Percentiles rank a stretch among this genome's conserved stretches.
phyloP scores from a whole-genome alignment of 2,797 vertebrate genomes.

The Babyrousa celebensis region DNA sequence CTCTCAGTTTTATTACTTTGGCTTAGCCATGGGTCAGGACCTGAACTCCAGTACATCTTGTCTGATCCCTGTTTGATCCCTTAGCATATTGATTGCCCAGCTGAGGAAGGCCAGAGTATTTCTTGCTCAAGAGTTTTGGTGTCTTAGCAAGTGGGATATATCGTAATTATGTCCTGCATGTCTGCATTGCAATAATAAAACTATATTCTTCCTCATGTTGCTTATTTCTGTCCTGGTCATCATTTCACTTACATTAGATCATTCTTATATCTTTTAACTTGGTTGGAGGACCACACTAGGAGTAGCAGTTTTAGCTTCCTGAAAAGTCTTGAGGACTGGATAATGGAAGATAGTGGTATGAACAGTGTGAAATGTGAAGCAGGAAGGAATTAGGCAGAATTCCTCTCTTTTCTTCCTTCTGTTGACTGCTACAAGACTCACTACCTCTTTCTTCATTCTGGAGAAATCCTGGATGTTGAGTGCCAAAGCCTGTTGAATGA shows the following conservation, averaged over 20 bases:
- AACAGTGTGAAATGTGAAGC: background rate
- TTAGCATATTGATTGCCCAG: background rate
- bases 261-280: background rate
- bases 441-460: background rate
- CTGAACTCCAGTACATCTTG: background rate
- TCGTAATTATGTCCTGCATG: background rate
- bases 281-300: background rate
- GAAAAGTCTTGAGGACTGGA: background rate
- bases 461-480: background rate
- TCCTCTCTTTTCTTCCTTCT: background rate
- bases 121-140: background rate
- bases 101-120: background rate
- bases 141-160: background rate
- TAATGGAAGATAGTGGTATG: background rate
- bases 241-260: background rate
- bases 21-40: conserved; percentile 45
- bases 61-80: conserved; percentile 56
- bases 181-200: background rate
- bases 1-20: conserved; percentile 36
- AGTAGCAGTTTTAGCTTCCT: background rate
- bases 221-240: background rate
- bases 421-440: background rate
- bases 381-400: background rate
- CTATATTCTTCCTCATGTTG: background rate
- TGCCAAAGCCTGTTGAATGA: background rate